Percentiles rank a stretch among this genome's conserved stretches.
Evolutionary conservation across 2,113 vertebrate genomes (phyloP).

Genomic region (Triplophysa siluroides): DNA sequence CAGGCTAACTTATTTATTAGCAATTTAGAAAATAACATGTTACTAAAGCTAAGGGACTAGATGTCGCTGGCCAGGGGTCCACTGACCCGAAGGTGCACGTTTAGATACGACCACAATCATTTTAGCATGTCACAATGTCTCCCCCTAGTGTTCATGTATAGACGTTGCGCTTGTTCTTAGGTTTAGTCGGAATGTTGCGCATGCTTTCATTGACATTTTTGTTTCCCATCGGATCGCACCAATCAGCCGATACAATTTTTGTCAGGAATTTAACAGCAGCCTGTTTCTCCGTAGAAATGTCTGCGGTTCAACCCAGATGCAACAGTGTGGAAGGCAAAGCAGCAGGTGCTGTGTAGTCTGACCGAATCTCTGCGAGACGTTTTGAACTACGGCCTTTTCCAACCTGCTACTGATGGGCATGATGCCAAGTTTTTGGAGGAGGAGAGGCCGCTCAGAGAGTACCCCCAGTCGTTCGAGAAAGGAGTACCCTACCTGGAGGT

Average conservation of each 20-base stretch:
- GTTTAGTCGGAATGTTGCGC: neutral
- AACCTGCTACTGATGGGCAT: constrained; percentile 88
- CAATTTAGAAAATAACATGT: neutral
- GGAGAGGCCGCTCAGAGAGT: constrained; percentile 85
- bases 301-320: constrained; percentile 89
- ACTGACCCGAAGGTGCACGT: neutral
- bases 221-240: no score
- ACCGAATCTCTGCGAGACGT: constrained; percentile 89
- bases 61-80: neutral
- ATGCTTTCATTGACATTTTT: no score
- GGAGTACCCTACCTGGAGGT: constrained; percentile 94
- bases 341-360: constrained; percentile 90
- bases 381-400: constrained; percentile 92
- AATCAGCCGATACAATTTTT: no score
- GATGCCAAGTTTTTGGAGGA: constrained; percentile 94
- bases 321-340: constrained; percentile 92
- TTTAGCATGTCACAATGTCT: constrained; percentile 16
- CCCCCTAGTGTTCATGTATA: constrained; percentile 33
- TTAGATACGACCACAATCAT: neutral
- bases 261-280: neutral
- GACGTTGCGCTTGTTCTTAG: neutral
- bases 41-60: constrained; percentile 13
- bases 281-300: constrained; percentile 80
- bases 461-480: constrained; percentile 93
- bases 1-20: neutral